Percentiles rank a stretch among this genome's conserved stretches.
These are phyloP conservation scores for Sebastes matsubarae DNA, from an alignment of 2,797 vertebrate species.

Conservation along the genomic window DNA sequence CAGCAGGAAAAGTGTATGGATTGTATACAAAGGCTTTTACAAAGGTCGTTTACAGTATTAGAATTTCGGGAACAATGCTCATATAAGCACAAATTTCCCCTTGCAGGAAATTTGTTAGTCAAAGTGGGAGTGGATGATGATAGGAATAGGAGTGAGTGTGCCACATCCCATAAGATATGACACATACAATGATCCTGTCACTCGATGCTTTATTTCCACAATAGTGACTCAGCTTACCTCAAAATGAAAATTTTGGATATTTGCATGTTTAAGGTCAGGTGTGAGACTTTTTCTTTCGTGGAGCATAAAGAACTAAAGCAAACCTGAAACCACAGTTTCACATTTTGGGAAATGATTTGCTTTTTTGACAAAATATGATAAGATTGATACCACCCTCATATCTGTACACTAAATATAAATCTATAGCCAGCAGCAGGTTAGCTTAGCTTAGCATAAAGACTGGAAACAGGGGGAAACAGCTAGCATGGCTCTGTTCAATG, in stretches of 20 bases:
- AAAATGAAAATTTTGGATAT: not conserved
- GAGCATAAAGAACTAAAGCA: not conserved
- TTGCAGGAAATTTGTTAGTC: slow-evolving; percentile 55
- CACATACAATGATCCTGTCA: not conserved
- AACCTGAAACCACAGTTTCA: not conserved
- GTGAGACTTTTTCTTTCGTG: not conserved
- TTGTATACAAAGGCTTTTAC: not conserved
- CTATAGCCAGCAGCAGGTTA: not conserved
- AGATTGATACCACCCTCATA: not conserved
- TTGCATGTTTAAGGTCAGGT: not conserved
- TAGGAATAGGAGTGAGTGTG: not conserved
- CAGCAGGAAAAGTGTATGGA: slow-evolving; percentile 19
- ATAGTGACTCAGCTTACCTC: not conserved
- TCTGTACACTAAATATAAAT: not conserved
- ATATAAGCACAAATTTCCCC: not conserved
- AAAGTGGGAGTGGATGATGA: slow-evolving; percentile 32
- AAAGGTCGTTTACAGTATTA: not conserved
- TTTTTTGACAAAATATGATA: not conserved
- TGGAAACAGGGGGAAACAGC: no score
- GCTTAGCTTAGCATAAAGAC: not conserved
- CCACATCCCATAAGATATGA: not conserved
- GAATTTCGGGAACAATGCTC: slow-evolving; percentile 14
- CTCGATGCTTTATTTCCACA: not conserved
- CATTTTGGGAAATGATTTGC: not conserved
- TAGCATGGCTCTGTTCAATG: no score